phyloP scores from a whole-genome alignment of 2,113 vertebrate genomes.

The Thryonomys swinderianus region DNA sequence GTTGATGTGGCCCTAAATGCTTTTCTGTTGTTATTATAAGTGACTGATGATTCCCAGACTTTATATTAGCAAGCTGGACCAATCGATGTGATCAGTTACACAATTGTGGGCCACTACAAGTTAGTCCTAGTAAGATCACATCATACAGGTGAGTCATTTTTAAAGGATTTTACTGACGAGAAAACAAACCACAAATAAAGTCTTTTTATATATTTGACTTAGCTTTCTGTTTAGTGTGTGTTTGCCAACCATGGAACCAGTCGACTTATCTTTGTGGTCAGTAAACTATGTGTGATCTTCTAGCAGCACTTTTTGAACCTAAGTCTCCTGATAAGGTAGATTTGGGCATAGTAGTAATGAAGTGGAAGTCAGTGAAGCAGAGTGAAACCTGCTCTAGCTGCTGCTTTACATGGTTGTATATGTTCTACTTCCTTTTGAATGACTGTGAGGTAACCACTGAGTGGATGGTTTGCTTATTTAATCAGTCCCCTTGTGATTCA shows the following conservation, averaged over 20 bases:
- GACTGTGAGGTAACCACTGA: background rate
- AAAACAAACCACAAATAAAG: constrained; percentile 42
- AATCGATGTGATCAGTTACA: background rate
- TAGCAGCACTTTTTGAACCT: background rate
- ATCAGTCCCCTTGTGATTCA: background rate
- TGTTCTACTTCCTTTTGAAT: constrained; percentile 18
- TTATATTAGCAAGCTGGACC: background rate
- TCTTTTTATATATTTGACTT: constrained; percentile 13
- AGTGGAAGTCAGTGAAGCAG: background rate
- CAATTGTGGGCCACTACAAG: constrained; percentile 2
- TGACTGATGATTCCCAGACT: background rate
- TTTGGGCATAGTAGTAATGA: background rate
- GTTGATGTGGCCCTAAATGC: background rate
- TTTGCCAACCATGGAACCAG: background rate
- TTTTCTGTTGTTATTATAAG: background rate
- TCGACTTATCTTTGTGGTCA: background rate
- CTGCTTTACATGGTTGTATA: background rate
- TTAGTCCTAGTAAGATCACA: constrained; percentile 27
- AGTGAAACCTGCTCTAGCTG: background rate
- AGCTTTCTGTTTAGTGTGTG: background rate
- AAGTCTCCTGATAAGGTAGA: background rate
- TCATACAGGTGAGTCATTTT: constrained; percentile 6
- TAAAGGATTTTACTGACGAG: constrained; percentile 21
- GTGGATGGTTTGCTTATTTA: background rate
- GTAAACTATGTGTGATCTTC: background rate